Evolutionary conservation across 2,888 invertebrate genomes (phyloP), one percentile per base, ranked within the genome.

Genomic region (Machimus rusticus): DNA sequence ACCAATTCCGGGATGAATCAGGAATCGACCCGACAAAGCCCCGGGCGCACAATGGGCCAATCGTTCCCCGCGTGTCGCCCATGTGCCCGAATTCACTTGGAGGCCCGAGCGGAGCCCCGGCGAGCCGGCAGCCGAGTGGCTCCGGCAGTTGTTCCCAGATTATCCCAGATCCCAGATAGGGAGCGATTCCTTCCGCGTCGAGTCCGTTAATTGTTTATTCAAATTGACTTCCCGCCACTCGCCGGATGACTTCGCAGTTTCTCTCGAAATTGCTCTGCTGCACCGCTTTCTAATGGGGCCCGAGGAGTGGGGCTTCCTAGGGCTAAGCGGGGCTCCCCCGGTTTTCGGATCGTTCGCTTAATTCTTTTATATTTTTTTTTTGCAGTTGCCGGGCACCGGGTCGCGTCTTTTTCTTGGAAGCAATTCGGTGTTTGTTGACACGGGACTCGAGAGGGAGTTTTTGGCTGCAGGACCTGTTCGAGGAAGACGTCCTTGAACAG

Each of bases 141-240:
- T 19, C 12, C 23, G 66, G 23, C 66, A 66, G 66, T 66, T 66
- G 66, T 66, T 66, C 66, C 66, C 28, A 28, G 66, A 66, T 66
- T 23, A 66, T 66, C 66, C 66, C 66, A 66, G 66, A 66, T 66
- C 28, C 23, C 66, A 66, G 66, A 66, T 66, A 66, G 28, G n/a
- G 66, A 66, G 28, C 66, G 66, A 78, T 9, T 81, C 81, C 51
- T 81, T 81, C 81, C 81, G 51, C 34, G 46, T 55, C 81, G 34
- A 46, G 79, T 31, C 79, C 79, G 51, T 81, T 81, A 81, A 81
- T 81, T 81, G 81, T 81, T 81, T 81, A 81, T 81, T 81, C 81
- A 81, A 81, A 81, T 81, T 81, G 81, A 81, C 81, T 81, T 81
- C 81, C 81, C n/a, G 81, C 51, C 23, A 55, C 46, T 55, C 81